A percentile compares a stretch with the other conserved stretches of the same genome.
These are phyloP conservation scores for Tuta absoluta DNA, from an alignment of 2,888 invertebrate genomes.

Conservation along the genomic window DNA sequence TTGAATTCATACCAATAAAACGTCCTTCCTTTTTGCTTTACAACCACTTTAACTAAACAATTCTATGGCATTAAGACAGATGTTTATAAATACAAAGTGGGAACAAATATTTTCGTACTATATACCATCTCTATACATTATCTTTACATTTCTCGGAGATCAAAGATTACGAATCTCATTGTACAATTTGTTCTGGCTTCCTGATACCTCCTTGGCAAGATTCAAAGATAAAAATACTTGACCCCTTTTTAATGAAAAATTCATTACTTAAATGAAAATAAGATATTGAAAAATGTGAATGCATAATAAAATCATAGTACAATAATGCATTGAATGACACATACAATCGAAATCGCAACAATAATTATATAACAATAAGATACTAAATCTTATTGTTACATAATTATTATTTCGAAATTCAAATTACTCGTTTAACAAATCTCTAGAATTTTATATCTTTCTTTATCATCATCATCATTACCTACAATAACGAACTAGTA, in stretches of 20 bases:
- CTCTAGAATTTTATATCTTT: background rate
- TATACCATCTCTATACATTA: background rate
- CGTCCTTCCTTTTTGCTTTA: background rate
- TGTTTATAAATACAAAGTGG: background rate
- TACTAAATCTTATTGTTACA: no score
- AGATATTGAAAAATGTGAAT: no score
- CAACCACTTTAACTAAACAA: background rate
- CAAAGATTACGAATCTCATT: slow-evolving; percentile 9
- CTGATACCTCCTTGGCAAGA: background rate
- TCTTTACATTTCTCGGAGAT: background rate
- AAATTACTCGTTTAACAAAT: no score
- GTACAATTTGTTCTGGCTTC: background rate
- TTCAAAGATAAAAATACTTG: background rate
- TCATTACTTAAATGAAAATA: no score
- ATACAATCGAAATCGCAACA: no score
- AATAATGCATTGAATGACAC: no score
- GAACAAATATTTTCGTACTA: background rate
- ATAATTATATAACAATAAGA: no score
- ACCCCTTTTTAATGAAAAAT: no score
- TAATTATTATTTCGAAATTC: no score
- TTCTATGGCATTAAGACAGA: background rate
- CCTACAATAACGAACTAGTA: background rate
- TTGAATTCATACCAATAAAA: slow-evolving; percentile 8
- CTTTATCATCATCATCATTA: background rate
- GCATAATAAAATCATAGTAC: no score